Percentiles rank a stretch among this genome's conserved stretches.
Evolutionary conservation across 2,113 vertebrate species (phyloP).

Genomic region (Rhynchopsitta pachyrhyncha): DNA sequence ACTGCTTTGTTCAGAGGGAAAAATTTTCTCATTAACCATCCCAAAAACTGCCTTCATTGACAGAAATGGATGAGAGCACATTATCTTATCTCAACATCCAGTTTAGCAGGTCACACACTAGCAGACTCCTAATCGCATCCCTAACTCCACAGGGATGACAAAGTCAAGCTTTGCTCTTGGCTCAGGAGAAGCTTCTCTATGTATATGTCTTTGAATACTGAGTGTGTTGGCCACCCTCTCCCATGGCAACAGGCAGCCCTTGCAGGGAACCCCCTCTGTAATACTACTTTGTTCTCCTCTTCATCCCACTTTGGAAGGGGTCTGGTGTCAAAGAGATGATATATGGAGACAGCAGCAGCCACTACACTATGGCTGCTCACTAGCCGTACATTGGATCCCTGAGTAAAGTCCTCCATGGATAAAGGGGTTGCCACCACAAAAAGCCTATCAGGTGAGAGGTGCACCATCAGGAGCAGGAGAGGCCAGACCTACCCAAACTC

Average conservation of each 20-base stretch:
- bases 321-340: neutral
- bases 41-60: slow-evolving; percentile 9
- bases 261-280: neutral
- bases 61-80: neutral
- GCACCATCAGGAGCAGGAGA: neutral
- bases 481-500: neutral
- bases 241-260: neutral
- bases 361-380: neutral
- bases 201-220: neutral
- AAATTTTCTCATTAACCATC: slow-evolving; percentile 27
- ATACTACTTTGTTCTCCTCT: rapidly evolving
- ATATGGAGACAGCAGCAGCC: neutral
- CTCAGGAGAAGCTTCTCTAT: neutral
- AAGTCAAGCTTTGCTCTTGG: neutral
- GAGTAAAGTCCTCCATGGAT: neutral
- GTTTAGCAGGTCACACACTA: slow-evolving; percentile 42
- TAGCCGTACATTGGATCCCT: neutral
- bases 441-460: neutral
- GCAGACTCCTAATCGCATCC: neutral
- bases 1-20: slow-evolving; percentile 19
- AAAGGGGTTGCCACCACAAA: neutral
- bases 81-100: slow-evolving; percentile 30
- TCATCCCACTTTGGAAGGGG: neutral
- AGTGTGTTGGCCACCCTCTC: neutral
- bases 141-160: neutral